Base-by-base conservation (phyloP, 1,140 invertebrate species). In the Cotesia glomerata region DNA sequence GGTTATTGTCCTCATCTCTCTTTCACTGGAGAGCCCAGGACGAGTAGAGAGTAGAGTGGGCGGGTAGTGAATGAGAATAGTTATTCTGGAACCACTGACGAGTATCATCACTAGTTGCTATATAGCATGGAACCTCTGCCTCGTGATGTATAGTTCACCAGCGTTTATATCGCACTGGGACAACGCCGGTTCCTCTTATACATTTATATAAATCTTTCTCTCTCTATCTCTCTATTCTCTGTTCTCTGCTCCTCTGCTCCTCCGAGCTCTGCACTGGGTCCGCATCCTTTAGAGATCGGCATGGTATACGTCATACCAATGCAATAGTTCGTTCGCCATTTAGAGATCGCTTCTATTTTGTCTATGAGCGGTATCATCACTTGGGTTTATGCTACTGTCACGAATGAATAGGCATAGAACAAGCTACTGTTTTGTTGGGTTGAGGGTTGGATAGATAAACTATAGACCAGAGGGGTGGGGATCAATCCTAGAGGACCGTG, bases 111-210 rank as follows among this genome's bases (percentile, higher is more conserved):
- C 26, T 26, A 26, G 2, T 26, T 2, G 26, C 26, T 26, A 26
- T 26, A 26, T 26, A 26, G 26, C 26, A 26, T 26, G 26, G 26
- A 26, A 26, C 26, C 26, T 26, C 70, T 54, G 45, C 32, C 39
- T 45, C 11, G 52, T 71, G 69, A 66, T 72, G 63, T 72, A 72
- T 72, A 66, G 70, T 45, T 59, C 16, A 16, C 51, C 26, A 62
- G 49, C 34, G 69, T 52, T 71, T 61, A 71, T 71, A 70, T 70
- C 69, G 65, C 65, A 67, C 51, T 54, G 51, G 65, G 14, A 64
- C 49, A 64, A 64, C 16, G 35, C 62, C 16, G 8, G 9, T 9
- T 18, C 16, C 39, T 45, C 39, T 45, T 45, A 45, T 8, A 45
- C 39, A 9, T 9, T 45, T 18, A 11, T 18, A 4, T 32, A 9